Evolutionary conservation across 2,888 invertebrate genomes (phyloP).

Genomic region (Brachypterus glaber): DNA sequence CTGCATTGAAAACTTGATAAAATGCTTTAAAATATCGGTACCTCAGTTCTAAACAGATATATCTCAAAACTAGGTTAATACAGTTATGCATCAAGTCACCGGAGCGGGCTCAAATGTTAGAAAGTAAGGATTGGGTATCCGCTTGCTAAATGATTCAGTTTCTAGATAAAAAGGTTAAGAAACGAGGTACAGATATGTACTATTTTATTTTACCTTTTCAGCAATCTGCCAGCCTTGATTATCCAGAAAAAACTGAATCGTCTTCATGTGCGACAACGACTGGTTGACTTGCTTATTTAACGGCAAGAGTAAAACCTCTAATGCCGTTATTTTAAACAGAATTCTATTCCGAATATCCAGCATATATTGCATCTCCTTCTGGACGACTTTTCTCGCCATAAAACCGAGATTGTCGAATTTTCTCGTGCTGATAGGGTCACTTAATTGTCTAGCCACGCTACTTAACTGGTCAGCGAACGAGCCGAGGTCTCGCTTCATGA

Average conservation of each 20-base stretch:
- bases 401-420: constrained; percentile 60
- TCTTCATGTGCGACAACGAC: constrained; percentile 62
- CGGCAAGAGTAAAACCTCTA: constrained; percentile 64
- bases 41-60: no score
- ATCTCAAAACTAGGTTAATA: no score
- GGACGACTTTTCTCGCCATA: constrained; percentile 55
- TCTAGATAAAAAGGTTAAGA: background rate
- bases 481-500: constrained; percentile 53
- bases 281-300: constrained; percentile 63
- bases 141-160: background rate
- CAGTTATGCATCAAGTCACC: no score
- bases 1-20: no score
- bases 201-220: constrained; percentile 47
- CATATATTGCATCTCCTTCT: constrained; percentile 56
- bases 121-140: no score
- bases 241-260: constrained; percentile 67
- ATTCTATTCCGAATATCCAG: constrained; percentile 62
- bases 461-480: constrained; percentile 57
- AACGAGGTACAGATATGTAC: background rate
- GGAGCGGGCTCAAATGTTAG: no score
- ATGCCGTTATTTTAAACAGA: constrained; percentile 64
- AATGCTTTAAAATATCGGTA: no score
- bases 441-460: constrained; percentile 57
- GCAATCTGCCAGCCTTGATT: constrained; percentile 63
- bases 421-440: constrained; percentile 60